Percentiles rank a stretch among this genome's conserved stretches.
phyloP scores from a whole-genome alignment of 2,888 invertebrate genomes.

The Macaria notata region DNA sequence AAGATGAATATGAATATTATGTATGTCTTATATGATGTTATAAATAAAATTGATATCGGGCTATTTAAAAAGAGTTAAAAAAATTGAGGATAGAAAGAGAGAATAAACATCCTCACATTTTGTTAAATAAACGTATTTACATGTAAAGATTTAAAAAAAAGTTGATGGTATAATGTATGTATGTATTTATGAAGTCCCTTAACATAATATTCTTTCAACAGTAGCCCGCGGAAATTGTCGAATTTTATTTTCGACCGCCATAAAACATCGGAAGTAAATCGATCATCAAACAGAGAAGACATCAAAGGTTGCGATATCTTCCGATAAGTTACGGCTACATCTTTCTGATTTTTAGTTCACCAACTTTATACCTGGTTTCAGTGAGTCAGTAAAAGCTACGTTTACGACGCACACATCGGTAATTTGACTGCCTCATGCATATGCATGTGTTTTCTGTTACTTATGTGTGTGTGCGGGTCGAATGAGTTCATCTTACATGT shows the following conservation, averaged over 20 bases:
- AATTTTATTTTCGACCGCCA: neutral
- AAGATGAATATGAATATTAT: too few species aligned
- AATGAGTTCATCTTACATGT: slow-evolving; percentile 4
- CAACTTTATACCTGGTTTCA: slow-evolving; percentile 25
- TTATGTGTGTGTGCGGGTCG: slow-evolving; percentile 5
- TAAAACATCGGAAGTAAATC: slow-evolving; percentile 7
- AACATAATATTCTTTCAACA: too few species aligned
- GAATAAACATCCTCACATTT: too few species aligned
- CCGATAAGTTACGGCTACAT: slow-evolving; percentile 15
- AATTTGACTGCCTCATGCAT: slow-evolving; percentile 18
- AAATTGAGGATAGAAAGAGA: too few species aligned
- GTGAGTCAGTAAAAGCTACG: slow-evolving; percentile 9
- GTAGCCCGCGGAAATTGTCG: too few species aligned
- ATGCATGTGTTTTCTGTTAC: slow-evolving; percentile 10
- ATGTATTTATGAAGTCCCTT: too few species aligned
- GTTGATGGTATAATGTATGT: too few species aligned
- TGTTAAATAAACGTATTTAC: too few species aligned
- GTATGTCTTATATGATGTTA: too few species aligned
- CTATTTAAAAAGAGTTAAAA: too few species aligned
- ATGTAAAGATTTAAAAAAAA: too few species aligned
- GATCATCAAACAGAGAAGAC: slow-evolving; percentile 10
- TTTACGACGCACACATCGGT: slow-evolving; percentile 23
- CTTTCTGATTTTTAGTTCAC: slow-evolving; percentile 22
- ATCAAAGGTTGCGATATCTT: slow-evolving; percentile 15
- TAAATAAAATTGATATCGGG: too few species aligned